Evolutionary conservation across 1,140 invertebrate genomes (phyloP).

Genomic region (Bombus waltoni): DNA sequence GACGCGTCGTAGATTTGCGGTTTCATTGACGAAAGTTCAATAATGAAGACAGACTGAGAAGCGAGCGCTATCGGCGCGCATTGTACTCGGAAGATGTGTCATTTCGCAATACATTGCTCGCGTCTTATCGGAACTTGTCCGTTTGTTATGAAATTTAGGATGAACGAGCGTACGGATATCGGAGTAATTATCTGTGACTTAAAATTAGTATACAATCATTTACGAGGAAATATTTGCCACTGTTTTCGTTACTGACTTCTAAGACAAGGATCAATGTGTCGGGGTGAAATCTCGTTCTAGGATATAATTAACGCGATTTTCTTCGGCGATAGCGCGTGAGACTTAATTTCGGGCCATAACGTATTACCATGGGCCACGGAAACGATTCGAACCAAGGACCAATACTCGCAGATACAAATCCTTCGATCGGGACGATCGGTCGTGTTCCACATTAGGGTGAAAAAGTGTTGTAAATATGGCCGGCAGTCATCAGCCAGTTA

Average conservation of each 20-base stretch:
- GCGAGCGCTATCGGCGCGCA: neutral
- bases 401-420: neutral
- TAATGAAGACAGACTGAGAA: neutral
- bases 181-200: neutral
- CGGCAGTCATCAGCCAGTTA: slow-evolving; percentile 23
- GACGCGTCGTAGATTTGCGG: neutral
- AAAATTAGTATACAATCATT: neutral
- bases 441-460: slow-evolving; percentile 5
- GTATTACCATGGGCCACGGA: neutral
- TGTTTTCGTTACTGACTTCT: too few relatives aligned
- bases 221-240: neutral
- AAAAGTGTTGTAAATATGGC: slow-evolving; percentile 25
- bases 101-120: neutral
- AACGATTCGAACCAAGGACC: neutral
- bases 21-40: slow-evolving; percentile 12
- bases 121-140: neutral
- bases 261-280: too few relatives aligned
- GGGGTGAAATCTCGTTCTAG: too few relatives aligned
- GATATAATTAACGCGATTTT: too few relatives aligned
- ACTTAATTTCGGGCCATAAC: neutral
- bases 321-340: neutral
- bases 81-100: neutral
- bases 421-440: neutral
- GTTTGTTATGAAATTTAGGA: neutral
- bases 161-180: neutral